Evolutionary conservation across 2,113 vertebrate genomes (phyloP), one percentile per base, ranked within the genome.

Genomic region (Irena cyanogastra): DNA sequence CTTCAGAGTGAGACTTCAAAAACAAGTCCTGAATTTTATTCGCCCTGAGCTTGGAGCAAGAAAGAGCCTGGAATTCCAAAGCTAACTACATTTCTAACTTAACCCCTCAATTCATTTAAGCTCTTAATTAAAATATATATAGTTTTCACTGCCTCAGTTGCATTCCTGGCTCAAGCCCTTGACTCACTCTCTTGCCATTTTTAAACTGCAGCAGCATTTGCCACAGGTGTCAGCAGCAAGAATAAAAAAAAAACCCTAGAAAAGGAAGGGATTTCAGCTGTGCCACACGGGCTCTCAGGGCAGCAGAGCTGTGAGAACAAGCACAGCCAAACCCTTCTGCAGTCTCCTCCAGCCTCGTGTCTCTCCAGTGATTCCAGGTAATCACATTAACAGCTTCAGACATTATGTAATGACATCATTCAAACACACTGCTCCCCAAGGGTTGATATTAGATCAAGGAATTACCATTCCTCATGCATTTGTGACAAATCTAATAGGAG

Each of bases 341-440:
- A 92, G 68, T 41, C 95, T 71, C 70, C 93, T 95, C n/a, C 1
- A 96, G 90, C 41, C 84, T 50, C 18, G 2, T 30, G 60, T 47
- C 92, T 30, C 77, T 84, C 56, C 90, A 82, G 1, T 61, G 93
- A 91, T 37, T 79, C 60, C 87, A 97, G 95, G 91, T 96, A 97
- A 97, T 94, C 96, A 54, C 37, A 95, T 97, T 95, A 97, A 89
- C 87, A 72, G 93, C 83, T 92, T 79, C 92, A 41, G 89, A 78
- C 77, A 44, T 90, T 85, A 70, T 54, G 76, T 63, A 53, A 89
- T 96, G 97, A 96, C 96, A 97, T 97, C 97, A 97, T 44, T 96
- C 97, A 94, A 90, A 87, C 74, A 76, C 75, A 97, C 78, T 56
- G 93, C 79, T 97, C 97, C 96, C 96, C 35, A 83, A 86, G 91